Base-by-base conservation (phyloP, 2,113 vertebrate genomes). In the Symphodus melops region DNA sequence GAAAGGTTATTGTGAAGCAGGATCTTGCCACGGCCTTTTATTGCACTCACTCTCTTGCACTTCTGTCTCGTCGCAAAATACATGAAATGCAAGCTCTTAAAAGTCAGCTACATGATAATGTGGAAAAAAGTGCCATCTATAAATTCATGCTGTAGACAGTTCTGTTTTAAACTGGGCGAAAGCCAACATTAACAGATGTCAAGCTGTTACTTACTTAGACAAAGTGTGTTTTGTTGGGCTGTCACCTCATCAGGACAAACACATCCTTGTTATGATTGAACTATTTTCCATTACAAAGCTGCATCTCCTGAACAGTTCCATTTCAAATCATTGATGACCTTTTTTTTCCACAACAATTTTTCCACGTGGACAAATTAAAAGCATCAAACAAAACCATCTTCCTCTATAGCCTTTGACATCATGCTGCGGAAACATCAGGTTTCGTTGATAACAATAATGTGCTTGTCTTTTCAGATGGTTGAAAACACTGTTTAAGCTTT, bases 231-330 rank as follows among this genome's bases (percentile, higher is more conserved):
- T 65, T 25, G 19, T 60, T 41, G 7, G 7, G 11, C 53, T 28
- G 57, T 11, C 4, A 9, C 57, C 41, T 19, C 52, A 74, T 79
- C 61, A 79, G 83, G 69, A 79, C 72, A 78, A 73, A 77, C 48
- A 70, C 36, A 59, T 8, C 42, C n/a, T 69, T 77, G 54, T 86
- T 76, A 61, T 78, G 69, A 87, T 61, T 60, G 4, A 65, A 65
- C 56, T 10, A 52, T 82, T 85, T 89, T 73, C 83, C 79, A 87
- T 80, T 70, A 78, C 68, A 10, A 42, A 52, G 51, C 51, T 60
- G 56, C 46, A 33, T 13, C 63, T 19, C 61, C 55, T 33, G 20
- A 68, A 46, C 10, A 46, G 42, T 64, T 67, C 55, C 53, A 51
- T 71, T 25, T 44, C 44, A 41, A 52, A 77, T 83, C 64, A 84